Evolutionary conservation across 2,113 vertebrate species (phyloP).

Genomic region (Hippopotamus amphibius): DNA sequence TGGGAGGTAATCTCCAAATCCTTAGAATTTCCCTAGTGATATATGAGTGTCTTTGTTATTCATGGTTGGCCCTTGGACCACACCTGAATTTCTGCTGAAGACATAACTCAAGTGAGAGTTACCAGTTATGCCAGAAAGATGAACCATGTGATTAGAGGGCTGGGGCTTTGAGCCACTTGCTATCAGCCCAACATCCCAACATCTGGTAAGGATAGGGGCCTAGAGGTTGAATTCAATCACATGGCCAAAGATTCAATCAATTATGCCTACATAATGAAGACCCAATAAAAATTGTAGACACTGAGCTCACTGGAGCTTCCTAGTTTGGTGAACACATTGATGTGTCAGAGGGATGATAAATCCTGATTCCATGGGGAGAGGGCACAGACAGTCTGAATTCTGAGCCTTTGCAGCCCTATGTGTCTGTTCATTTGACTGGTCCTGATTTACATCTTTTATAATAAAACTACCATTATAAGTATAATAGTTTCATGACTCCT

Average conservation of each 20-base stretch:
- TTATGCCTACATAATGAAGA: not conserved
- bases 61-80: not conserved
- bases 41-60: not conserved
- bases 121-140: not conserved
- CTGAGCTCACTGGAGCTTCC: not conserved
- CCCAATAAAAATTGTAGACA: not conserved
- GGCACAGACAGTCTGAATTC: not conserved
- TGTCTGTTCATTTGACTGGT: not conserved
- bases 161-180: not conserved
- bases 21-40: not conserved
- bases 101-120: not conserved
- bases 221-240: not conserved
- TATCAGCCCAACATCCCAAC: not conserved
- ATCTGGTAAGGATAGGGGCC: not conserved
- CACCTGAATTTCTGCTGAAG: not conserved
- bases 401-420: not conserved
- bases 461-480: not conserved
- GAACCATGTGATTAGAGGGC: not conserved
- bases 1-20: not conserved
- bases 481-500: not conserved
- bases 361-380: not conserved
- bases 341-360: not conserved
- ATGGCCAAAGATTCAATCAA: not conserved
- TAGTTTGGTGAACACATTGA: not conserved
- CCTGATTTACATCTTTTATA: not conserved